Base-by-base conservation (phyloP, 2,888 invertebrate species). In the Ophion costatus region DNA sequence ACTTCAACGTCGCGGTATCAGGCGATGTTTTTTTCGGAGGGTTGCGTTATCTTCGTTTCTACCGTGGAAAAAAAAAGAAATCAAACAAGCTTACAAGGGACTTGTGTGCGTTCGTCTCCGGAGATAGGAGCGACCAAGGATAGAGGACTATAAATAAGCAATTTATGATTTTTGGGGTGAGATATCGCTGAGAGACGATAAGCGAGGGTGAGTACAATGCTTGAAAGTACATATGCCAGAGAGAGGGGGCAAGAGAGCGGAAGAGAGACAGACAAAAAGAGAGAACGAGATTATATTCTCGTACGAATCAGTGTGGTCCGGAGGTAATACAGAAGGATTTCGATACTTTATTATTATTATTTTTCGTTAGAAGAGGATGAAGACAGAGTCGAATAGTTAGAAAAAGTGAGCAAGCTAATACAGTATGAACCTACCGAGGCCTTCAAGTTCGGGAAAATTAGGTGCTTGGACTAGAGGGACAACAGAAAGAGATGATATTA, bases 371-470 rank as follows among this genome's bases (percentile, higher is more conserved):
- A 81, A 69, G 66, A 79, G 83, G 77, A 71, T 79, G 70, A 83
- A 75, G 66, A 79, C 74, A 71, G 87, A 81, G 77, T 67, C 69
- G 77, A 66, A 82, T 33, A 82, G 82, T 79, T 66, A 79, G 75
- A 79, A 70, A 84, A 71, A 89, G 89, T 90, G 87, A 91, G 89
- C 90, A 92, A 91, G 91, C 92, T 92, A 93, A 93, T 92, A 93
- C 92, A 92, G 92, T 93, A 93, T 93, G 92, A 94, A 95, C 95
- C 94, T 95, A 95, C 95, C 95, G 94, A 95, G 94, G 93, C 94
- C 94, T 94, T 95, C 95, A 91, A 95, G 95, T 94, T 95, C 95
- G 94, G 95, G 95, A 94, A 95, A 95, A 94, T 95, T 94, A 94
- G 95, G 95, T 94, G 95, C 95, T 94, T 95, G 95, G 94, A 95